A percentile compares a stretch with the other conserved stretches of the same genome.
These are phyloP conservation scores for Oriolus oriolus DNA, from an alignment of 2,113 vertebrate genomes.

Conservation along the genomic window DNA sequence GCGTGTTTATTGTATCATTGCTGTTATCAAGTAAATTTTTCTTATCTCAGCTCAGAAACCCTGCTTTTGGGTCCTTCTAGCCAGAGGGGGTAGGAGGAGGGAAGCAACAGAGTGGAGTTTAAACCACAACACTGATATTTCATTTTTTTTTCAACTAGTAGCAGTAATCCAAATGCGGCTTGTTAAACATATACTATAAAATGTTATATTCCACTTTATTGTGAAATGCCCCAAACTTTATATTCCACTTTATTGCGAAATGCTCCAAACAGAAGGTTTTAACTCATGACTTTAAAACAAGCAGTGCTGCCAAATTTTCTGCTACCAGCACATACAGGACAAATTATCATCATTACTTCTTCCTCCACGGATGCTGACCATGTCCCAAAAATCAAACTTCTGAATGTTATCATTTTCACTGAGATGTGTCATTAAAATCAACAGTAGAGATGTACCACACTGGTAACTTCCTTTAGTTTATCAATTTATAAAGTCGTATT, in stretches of 20 bases:
- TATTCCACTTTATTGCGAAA: neutral
- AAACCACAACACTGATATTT: neutral
- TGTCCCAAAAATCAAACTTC: neutral
- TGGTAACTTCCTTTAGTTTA: neutral
- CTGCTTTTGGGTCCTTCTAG: fast-evolving
- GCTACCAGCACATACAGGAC: neutral
- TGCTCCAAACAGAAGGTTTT: neutral
- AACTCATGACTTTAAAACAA: neutral
- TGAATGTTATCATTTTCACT: neutral
- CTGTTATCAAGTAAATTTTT: neutral
- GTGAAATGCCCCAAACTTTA: neutral
- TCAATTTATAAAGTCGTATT: neutral
- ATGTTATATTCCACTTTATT: neutral
- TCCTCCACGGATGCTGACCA: neutral
- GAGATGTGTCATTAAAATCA: neutral
- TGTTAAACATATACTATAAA: neutral
- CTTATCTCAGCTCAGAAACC: neutral
- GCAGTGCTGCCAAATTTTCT: neutral
- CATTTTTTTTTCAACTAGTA: neutral
- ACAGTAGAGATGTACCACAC: neutral
- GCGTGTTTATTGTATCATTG: neutral
- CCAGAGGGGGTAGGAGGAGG: neutral
- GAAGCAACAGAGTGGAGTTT: neutral
- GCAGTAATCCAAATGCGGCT: neutral
- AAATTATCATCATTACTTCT: neutral